These are phyloP conservation scores for Nasua narica DNA, from an alignment of 2,797 vertebrate genomes.

Conservation along the genomic window DNA sequence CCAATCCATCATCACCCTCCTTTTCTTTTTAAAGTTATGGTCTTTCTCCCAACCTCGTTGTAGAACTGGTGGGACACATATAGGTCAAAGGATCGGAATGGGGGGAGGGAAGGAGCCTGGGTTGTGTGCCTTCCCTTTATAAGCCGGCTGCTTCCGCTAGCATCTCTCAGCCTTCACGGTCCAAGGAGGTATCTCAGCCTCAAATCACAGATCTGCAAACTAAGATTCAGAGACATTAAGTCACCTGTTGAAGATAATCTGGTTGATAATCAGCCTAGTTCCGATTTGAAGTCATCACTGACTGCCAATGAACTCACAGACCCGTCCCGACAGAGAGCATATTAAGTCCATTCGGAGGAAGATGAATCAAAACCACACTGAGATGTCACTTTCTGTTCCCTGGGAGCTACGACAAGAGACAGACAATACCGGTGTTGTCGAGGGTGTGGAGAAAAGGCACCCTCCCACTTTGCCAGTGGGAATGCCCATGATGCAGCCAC, in stretches of 20 bases:
- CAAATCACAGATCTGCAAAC: background rate
- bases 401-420: background rate
- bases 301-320: background rate
- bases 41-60: slow-evolving; percentile 4
- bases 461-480: background rate
- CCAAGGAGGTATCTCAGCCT: background rate
- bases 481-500: background rate
- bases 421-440: background rate
- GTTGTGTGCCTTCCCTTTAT: fast-evolving
- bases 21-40: slow-evolving; percentile 34
- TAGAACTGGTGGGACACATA: background rate
- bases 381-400: background rate
- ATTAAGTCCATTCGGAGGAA: background rate
- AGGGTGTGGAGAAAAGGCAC: background rate
- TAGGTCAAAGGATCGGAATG: background rate
- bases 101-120: background rate
- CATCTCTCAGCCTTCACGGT: background rate
- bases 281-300: background rate
- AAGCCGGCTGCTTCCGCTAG: background rate
- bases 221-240: background rate
- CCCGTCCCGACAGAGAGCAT: background rate
- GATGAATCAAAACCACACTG: background rate
- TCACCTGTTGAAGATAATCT: background rate
- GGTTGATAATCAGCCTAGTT: background rate
- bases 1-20: background rate